Evolutionary conservation across 2,113 vertebrate species (phyloP).

Genomic region (Heloderma charlesbogerti): DNA sequence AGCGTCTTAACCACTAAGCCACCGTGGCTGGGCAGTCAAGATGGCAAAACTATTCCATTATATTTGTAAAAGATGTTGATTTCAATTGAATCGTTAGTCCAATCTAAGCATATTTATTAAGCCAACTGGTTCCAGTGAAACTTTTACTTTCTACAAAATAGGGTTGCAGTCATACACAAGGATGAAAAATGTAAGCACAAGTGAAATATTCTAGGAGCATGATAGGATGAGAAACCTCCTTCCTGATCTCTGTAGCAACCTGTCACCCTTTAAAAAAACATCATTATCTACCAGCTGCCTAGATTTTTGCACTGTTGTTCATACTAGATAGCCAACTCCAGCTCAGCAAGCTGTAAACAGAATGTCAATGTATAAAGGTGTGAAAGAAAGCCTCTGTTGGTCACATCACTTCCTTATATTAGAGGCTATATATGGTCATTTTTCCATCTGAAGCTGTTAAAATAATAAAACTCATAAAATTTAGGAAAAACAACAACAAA

Average conservation of each 20-base stretch:
- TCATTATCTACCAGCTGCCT: not conserved
- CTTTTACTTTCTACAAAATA: not conserved
- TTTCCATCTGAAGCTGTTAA: not conserved
- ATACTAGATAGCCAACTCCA: constrained; percentile 1
- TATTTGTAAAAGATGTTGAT: not conserved
- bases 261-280: not conserved
- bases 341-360: not conserved
- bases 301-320: constrained; percentile 1
- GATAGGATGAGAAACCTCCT: not conserved
- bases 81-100: not conserved
- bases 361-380: constrained; percentile 7
- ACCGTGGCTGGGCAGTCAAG: no score
- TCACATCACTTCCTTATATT: not conserved
- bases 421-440: not conserved
- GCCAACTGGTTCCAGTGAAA: not conserved
- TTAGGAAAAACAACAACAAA: no score
- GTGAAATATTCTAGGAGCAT: not conserved
- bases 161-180: not conserved
- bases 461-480: not conserved
- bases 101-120: not conserved
- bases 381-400: not conserved
- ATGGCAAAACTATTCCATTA: not conserved
- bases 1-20: no score
- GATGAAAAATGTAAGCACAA: not conserved
- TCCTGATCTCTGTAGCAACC: not conserved